Evolutionary conservation across 2,113 vertebrate species (phyloP).

Genomic region (Poecilia latipinna): DNA sequence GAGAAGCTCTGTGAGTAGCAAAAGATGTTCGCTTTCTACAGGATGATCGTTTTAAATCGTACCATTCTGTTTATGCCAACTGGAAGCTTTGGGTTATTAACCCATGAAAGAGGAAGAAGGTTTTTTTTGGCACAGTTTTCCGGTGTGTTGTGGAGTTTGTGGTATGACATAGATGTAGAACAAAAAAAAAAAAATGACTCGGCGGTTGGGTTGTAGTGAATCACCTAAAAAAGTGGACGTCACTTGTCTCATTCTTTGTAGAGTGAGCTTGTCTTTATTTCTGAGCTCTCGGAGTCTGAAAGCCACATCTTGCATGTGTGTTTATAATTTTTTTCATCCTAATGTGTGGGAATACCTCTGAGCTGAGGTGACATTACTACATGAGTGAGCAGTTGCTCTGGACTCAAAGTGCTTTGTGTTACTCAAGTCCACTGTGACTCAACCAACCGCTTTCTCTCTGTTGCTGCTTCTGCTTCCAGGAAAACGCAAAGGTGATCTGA

Average conservation of each 20-base stretch:
- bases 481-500: background rate
- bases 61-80: background rate
- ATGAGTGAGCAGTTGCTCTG: background rate
- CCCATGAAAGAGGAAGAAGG: background rate
- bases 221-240: background rate
- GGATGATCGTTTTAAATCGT: background rate
- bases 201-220: background rate
- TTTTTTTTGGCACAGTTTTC: background rate
- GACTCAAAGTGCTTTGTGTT: constrained; percentile 14
- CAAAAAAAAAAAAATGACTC: background rate
- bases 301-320: constrained; percentile 65
- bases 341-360: constrained; percentile 5
- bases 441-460: constrained; percentile 3
- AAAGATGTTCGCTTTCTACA: background rate
- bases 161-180: background rate
- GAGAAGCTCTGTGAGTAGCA: constrained; percentile 28
- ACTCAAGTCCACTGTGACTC: constrained; percentile 21
- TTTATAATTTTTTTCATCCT: background rate
- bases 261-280: constrained; percentile 45
- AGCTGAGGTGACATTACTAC: constrained; percentile 13
- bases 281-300: constrained; percentile 21
- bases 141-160: background rate
- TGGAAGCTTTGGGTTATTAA: background rate
- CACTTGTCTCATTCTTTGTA: background rate
- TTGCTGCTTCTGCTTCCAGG: background rate